Percentiles rank a stretch among this genome's conserved stretches.
Evolutionary conservation across 1,140 invertebrate species (phyloP).

Genomic region (Pinna nobilis): DNA sequence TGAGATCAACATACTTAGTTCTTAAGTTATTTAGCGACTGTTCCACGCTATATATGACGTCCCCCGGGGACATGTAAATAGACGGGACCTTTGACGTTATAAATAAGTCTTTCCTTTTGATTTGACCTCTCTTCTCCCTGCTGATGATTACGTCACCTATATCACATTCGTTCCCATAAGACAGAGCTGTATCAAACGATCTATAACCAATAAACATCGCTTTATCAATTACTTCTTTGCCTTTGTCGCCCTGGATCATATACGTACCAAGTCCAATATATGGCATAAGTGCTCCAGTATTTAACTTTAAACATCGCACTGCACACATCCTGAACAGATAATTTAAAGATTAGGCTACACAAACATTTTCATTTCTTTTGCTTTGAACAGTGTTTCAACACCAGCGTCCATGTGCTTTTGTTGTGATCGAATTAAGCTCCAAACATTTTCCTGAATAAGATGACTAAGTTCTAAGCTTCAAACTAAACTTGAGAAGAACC

Average conservation of each 20-base stretch:
- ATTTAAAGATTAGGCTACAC: too few relatives aligned
- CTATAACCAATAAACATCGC: conserved; percentile 62
- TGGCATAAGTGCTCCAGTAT: conserved; percentile 39
- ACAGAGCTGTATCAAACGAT: conserved; percentile 65
- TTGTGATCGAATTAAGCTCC: too few relatives aligned
- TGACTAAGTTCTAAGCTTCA: too few relatives aligned
- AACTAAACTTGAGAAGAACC: too few relatives aligned
- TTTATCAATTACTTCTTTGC: conserved; percentile 57
- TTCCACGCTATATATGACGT: conserved; percentile 44
- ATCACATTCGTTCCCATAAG: conserved; percentile 62
- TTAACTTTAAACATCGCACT: conserved; percentile 12
- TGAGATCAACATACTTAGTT: conserved; percentile 57
- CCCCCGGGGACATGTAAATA: conserved; percentile 39
- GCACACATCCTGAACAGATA: background rate
- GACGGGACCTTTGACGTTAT: conserved; percentile 63
- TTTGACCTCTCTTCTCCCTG: conserved; percentile 45
- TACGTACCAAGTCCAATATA: conserved; percentile 64
- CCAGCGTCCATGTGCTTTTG: too few relatives aligned
- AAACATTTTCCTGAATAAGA: too few relatives aligned
- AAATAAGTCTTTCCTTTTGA: conserved; percentile 63
- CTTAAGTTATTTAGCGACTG: conserved; percentile 60
- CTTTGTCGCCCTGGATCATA: conserved; percentile 46
- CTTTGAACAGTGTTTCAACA: too few relatives aligned
- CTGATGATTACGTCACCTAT: conserved; percentile 60
- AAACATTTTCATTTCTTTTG: too few relatives aligned